A percentile compares a stretch with the other conserved stretches of the same genome.
Conservation (phyloP, 2,888 invertebrate genomes). For the Bembecia ichneumoniformis region DNA sequence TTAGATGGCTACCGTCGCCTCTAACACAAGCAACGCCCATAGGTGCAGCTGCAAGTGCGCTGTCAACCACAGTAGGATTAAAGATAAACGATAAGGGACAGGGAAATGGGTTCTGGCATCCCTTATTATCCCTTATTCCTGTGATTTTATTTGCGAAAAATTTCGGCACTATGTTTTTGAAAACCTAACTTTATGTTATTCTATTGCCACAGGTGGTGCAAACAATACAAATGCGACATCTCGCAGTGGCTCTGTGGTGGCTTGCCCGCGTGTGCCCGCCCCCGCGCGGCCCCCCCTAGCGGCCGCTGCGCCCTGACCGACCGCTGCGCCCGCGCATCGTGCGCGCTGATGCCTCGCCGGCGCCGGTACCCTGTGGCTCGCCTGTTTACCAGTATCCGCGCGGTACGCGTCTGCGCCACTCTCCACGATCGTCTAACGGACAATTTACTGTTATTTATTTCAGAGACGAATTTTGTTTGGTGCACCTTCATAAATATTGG, state of each 20-base stretch:
- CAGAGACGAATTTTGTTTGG: background rate
- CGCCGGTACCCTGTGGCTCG: constrained; percentile 46
- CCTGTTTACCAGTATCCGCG: constrained; percentile 49
- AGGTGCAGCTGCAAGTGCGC: no score
- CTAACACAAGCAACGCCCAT: no score
- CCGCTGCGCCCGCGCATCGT: constrained; percentile 46
- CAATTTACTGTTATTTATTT: background rate
- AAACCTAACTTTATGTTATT: background rate
- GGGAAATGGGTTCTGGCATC: no score
- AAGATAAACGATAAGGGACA: no score
- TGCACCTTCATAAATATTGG: constrained; percentile 3
- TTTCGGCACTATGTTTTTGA: no score
- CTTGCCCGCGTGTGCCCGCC: constrained; percentile 77
- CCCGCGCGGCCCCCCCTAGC: constrained; percentile 55
- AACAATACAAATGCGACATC: constrained; percentile 42
- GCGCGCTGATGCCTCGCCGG: constrained; percentile 57
- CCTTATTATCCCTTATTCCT: no score
- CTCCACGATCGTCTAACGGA: constrained; percentile 19
- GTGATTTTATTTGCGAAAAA: no score
- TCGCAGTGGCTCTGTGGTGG: constrained; percentile 65
- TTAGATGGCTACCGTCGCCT: no score
- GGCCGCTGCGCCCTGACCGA: constrained; percentile 66
- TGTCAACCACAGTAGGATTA: no score
- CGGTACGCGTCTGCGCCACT: constrained; percentile 30
- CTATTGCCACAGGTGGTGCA: constrained; percentile 37